Evolutionary conservation across 2,888 invertebrate genomes (phyloP), one percentile per base, ranked within the genome.

Genomic region (Aporophyla lueneburgensis): DNA sequence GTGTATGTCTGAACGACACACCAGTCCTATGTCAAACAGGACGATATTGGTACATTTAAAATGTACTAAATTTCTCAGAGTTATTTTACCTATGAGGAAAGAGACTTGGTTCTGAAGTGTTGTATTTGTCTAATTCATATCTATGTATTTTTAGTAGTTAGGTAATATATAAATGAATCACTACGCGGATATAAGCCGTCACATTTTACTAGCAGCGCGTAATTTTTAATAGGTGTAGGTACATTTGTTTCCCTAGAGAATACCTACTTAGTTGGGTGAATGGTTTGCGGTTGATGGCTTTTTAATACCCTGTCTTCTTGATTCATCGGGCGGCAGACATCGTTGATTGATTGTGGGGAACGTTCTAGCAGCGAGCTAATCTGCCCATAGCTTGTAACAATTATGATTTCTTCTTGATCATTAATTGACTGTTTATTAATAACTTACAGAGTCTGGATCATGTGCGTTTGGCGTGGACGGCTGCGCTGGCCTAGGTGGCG

Each of bases 391-490:
- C 74, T 81, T 74, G 67, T 73, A 76, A 72, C 85, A 81, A 84
- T 77, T 72, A 85, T 75, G 76, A 83, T 75, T 76, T 58, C 61
- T 76, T 80, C 74, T 81, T 80, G 74, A 78, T 82, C 59, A 72
- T 77, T 84, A 82, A 86, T 75, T 63, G 72, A 78, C 74, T 74
- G 67, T 73, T 74, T 72, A 78, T 79, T 86, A 62, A 81, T 74
- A 69, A 97, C 98, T 97, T 96, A 98, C 98, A 96, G 97, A 97
- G 93, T 98, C 98, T 86, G 98, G 98, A 93, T 97, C 98, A 94
- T 98, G 98, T 90, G 98, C 97, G 95, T 98, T 98, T 86, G 98
- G 98, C 86, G 98, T 98, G 91, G 98, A 98, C 91, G 98, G 97
- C 94, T 98, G 98, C 87, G 98, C 97, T 83, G 98, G 98, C 94